Evolutionary conservation across 2,113 vertebrate species (phyloP).

Genomic region (Paratilapia polleni): DNA sequence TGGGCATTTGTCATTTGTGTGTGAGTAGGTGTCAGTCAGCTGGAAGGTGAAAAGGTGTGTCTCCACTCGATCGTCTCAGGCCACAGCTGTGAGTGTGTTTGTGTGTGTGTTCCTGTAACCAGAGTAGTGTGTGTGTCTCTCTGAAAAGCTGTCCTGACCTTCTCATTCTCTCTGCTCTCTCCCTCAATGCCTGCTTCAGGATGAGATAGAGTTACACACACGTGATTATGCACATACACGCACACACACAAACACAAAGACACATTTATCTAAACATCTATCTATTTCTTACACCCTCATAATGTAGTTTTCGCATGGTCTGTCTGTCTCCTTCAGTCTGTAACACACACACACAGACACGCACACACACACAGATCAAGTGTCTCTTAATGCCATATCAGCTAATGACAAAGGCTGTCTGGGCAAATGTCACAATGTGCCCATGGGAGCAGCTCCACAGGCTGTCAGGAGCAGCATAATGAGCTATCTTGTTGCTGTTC

Average conservation of each 20-base stretch:
- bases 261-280: conserved; percentile 28
- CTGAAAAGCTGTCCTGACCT: conserved; percentile 43
- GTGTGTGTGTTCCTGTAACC: conserved; percentile 57
- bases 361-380: conserved; percentile 39
- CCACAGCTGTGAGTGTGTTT: conserved; percentile 15
- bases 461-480: conserved; percentile 32
- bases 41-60: conserved; percentile 22
- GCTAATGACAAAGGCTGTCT: conserved; percentile 27
- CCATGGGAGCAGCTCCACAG: conserved; percentile 17
- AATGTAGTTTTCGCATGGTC: neutral
- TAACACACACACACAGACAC: neutral
- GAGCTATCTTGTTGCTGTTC: conserved; percentile 23
- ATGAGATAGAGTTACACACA: conserved; percentile 60
- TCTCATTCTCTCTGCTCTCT: conserved; percentile 43
- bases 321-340: conserved; percentile 3
- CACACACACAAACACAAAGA: neutral
- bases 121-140: conserved; percentile 27
- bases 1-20: neutral
- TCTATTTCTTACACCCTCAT: neutral
- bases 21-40: conserved; percentile 14
- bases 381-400: conserved; percentile 56
- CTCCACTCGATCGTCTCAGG: neutral
- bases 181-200: conserved; percentile 15
- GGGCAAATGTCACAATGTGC: conserved; percentile 28
- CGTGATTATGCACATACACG: neutral